Conservation (phyloP, 2,797 vertebrate species). For the Tympanoctomys barrerae region DNA sequence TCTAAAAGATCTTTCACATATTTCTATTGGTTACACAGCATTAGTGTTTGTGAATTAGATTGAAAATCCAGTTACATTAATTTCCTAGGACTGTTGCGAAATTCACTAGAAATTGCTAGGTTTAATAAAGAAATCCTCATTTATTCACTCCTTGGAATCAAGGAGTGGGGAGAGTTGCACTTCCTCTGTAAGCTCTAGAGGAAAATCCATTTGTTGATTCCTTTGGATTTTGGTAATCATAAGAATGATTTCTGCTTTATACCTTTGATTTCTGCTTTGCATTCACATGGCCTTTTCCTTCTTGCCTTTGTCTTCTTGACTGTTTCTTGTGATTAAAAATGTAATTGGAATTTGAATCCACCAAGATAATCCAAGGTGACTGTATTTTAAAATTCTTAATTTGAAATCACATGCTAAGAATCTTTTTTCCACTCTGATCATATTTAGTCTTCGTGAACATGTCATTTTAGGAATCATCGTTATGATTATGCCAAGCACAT, state of each 20-base stretch:
- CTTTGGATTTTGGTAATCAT: neutral
- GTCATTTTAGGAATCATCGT: rapidly evolving
- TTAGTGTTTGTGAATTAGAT: neutral
- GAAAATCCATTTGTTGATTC: neutral
- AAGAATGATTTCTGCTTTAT: neutral
- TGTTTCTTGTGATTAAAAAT: neutral
- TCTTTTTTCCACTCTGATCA: neutral
- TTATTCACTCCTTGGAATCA: neutral
- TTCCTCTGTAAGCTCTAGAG: too few species aligned
- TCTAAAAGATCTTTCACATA: neutral
- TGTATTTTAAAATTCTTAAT: neutral
- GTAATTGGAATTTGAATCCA: neutral
- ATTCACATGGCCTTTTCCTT: neutral
- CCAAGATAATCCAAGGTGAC: neutral
- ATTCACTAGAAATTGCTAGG: neutral
- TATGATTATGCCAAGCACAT: neutral
- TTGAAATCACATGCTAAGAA: neutral
- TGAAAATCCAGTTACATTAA: neutral
- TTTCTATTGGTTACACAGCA: neutral
- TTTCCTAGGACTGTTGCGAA: neutral
- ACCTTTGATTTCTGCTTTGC: neutral
- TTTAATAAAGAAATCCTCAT: neutral
- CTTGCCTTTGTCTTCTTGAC: neutral
- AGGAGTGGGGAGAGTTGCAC: neutral
- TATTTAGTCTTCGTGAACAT: neutral